Evolutionary conservation across 2,113 vertebrate species (phyloP).

Genomic region (Passer domesticus): DNA sequence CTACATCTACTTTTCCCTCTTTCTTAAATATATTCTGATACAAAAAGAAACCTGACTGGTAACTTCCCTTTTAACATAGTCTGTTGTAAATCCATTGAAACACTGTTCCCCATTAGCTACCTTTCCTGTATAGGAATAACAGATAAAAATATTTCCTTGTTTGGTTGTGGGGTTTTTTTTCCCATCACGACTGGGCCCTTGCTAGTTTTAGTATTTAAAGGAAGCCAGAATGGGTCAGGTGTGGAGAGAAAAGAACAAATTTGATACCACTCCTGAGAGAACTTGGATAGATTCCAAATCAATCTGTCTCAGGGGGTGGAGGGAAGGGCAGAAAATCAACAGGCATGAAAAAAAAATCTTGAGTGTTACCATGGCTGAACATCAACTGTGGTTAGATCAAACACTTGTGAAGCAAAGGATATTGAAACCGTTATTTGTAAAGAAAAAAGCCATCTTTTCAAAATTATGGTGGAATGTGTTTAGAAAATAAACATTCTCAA

Average conservation of each 20-base stretch:
- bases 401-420: slow-evolving; percentile 35
- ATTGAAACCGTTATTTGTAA: slow-evolving; percentile 26
- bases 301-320: neutral
- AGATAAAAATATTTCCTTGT: neutral
- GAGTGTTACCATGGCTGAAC: slow-evolving; percentile 39
- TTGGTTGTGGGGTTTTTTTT: neutral
- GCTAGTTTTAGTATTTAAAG: neutral
- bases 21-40: neutral
- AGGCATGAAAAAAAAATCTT: slow-evolving; percentile 17
- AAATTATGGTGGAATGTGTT: slow-evolving; percentile 23
- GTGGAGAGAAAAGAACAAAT: slow-evolving; percentile 23
- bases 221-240: slow-evolving; percentile 44
- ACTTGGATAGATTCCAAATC: slow-evolving; percentile 46
- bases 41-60: neutral
- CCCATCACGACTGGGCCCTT: neutral
- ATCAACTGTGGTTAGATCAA: slow-evolving; percentile 55
- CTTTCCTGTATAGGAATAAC: neutral
- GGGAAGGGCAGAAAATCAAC: neutral
- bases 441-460: slow-evolving; percentile 19
- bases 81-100: neutral
- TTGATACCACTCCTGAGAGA: slow-evolving; percentile 1
- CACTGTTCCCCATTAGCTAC: neutral
- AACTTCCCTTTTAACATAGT: neutral
- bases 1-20: neutral
- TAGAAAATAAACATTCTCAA: slow-evolving; percentile 38